A percentile compares a stretch with the other conserved stretches of the same genome.
Evolutionary conservation across 1,140 invertebrate species (phyloP).

Genomic region (Drusus annulatus): DNA sequence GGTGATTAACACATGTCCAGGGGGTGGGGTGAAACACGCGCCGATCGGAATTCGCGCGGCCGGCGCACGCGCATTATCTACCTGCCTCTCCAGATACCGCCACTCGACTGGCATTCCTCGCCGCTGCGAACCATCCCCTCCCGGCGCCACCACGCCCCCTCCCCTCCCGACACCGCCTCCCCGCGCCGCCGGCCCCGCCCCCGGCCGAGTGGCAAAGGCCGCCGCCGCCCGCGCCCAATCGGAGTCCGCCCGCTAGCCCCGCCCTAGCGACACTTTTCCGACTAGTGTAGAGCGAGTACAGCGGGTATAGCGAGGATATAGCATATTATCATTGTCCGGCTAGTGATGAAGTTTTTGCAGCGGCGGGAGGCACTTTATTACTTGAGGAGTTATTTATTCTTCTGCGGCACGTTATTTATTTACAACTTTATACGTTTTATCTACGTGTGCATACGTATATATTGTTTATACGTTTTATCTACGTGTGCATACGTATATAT

Average conservation of each 20-base stretch:
- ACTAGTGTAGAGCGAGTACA: too few relatives aligned
- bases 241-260: conserved; percentile 20
- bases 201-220: conserved; percentile 12
- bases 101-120: conserved; percentile 46
- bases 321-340: background rate
- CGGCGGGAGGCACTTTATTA: conserved; percentile 50
- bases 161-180: conserved; percentile 6
- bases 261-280: background rate
- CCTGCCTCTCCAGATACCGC: conserved; percentile 39
- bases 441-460: background rate
- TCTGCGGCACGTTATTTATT: conserved; percentile 54
- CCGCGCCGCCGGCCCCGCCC: conserved; percentile 4
- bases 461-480: conserved; percentile 51
- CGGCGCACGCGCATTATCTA: conserved; percentile 48
- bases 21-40: conserved; percentile 41
- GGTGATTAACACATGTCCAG: conserved; percentile 12
- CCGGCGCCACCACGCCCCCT: conserved; percentile 38
- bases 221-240: conserved; percentile 42
- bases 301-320: too few relatives aligned
- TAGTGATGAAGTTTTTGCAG: conserved; percentile 46
- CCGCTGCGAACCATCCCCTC: conserved; percentile 45
- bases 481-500: too few relatives aligned
- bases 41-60: conserved; percentile 45
- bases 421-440: conserved; percentile 54
- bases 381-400: conserved; percentile 53